Base-by-base conservation (phyloP, 2,888 invertebrate genomes). In the Calephelis perditalis region DNA sequence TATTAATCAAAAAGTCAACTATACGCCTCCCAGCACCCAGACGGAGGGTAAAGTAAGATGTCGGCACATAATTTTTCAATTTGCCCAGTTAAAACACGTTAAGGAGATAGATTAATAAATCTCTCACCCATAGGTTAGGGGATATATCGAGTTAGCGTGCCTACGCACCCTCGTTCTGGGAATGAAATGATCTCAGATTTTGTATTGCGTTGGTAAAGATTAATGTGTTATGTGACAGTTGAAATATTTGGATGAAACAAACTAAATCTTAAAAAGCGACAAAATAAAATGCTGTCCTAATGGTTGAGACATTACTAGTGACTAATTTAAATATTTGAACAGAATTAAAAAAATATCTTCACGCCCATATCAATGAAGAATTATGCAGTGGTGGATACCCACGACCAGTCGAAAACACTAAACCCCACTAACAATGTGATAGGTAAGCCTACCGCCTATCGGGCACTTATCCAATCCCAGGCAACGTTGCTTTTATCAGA, bases 41-140 rank as follows among this genome's bases (percentile, higher is more conserved):
- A 63, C 63, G 70, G 70, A 71, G 76, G 66, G 67, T 67, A 66
- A 64, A 73, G 72, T 70, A 71, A 75, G 77, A 75, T 71, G 80
- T 82, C 80, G 77, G 70, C 84, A 82, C 83, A 84, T 84, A 84
- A 84, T 84, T 84, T 84, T 84, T 84, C 84, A 84, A 84, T 84
- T 84, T 82, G 78, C 79, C 77, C 82, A 79, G 82, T 84, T 84
- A 84, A 83, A 77, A 75, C 76, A 78, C 79, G 82, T 83, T 86
- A 80, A 84, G 81, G 81, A 82, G 87, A 86, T 86, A 84, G 88
- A 88, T 89, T 86, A 86, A 88, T 87, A 87, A 88, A 89, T 89
- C 86, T 84, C 78, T 74, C 73, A 61, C 69, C 66, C 59, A 59
- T 59, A 59, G 68, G 69, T 72, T 71, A 70, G 79, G 83, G 84